phyloP scores from a whole-genome alignment of 2,113 vertebrate species.

The Cottus gobio region DNA sequence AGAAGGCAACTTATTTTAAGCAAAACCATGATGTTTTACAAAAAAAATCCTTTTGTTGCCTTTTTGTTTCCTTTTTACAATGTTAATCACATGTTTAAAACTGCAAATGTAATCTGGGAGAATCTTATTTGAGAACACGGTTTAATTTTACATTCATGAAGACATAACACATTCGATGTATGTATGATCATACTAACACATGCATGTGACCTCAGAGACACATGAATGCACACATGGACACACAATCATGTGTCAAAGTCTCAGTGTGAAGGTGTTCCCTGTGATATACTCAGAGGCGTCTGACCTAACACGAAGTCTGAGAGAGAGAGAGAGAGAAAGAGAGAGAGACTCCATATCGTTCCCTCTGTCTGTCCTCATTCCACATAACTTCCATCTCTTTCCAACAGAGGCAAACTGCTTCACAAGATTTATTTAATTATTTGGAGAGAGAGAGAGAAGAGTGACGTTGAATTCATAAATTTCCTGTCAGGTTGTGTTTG shows the following conservation, averaged over 20 bases:
- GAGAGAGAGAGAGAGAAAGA: neutral
- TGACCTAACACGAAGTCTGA: constrained; percentile 16
- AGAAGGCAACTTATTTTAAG: no score
- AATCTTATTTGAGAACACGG: neutral
- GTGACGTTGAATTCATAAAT: constrained; percentile 37
- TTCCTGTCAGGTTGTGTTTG: constrained; percentile 55
- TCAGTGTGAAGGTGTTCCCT: neutral
- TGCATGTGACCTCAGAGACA: constrained; percentile 6
- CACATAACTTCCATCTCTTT: constrained; percentile 15
- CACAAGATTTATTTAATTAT: constrained; percentile 34
- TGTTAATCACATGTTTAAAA: neutral
- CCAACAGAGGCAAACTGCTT: constrained; percentile 10
- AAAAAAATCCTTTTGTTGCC: neutral
- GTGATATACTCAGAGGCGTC: constrained; percentile 3
- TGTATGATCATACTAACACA: constrained; percentile 2
- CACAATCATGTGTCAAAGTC: constrained; percentile 9
- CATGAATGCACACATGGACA: neutral
- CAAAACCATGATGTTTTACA: no score
- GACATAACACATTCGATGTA: neutral
- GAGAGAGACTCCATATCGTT: neutral
- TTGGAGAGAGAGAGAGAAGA: neutral
- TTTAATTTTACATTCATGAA: neutral
- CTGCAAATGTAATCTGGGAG: neutral
- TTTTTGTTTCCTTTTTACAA: neutral
- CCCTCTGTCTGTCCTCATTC: neutral